Evolutionary conservation across 2,888 invertebrate species (phyloP), one percentile per base, ranked within the genome.

Genomic region (Zaprionus obscuricornis): DNA sequence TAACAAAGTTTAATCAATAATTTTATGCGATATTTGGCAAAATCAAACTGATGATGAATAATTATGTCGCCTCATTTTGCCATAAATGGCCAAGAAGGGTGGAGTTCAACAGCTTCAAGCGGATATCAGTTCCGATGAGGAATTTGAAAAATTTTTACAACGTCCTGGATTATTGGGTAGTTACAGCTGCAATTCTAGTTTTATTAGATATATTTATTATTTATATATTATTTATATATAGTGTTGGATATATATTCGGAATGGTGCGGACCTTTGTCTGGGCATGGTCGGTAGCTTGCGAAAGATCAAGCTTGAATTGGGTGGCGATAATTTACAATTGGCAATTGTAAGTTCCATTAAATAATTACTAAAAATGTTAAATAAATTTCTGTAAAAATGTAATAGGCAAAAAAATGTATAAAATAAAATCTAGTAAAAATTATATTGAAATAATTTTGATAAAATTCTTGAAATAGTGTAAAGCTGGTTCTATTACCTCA

Each of bases 221-320:
- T n/a, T n/a, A n/a, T 7, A 50, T 27, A 16, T 16, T 27, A 27
- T 14, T n/a, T 14, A 7, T 20, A 14, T 37, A 2, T 24, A 94
- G 95, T 98, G 58, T 92, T 97, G 47, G 97, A 98, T 88, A 93
- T 97, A 18, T 97, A 96, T 89, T 95, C 97, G 10, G 96, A 96
- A 68, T 98, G 97, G 97, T 95, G 96, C 86, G 97, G 97, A 0
- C 97, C 97, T 0, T n/a, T 97, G 97, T 88, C 89, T 93, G 64
- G 96, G 96, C 29, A 96, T 97, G 96, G 92, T 95, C 43, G 95
- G 95, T 36, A 95, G 94, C 88, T 92, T 98, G 74, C 95, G 95
- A 89, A 96, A 96, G 90, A 92, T 97, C 72, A 97, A 97, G 89
- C 92, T 97, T 77, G 97, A 97, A 91, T 91, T 96, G 11, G 97